Percentiles rank a stretch among this genome's conserved stretches.
Evolutionary conservation across 2,888 invertebrate genomes (phyloP).

Genomic region (Diarsia brunnea): DNA sequence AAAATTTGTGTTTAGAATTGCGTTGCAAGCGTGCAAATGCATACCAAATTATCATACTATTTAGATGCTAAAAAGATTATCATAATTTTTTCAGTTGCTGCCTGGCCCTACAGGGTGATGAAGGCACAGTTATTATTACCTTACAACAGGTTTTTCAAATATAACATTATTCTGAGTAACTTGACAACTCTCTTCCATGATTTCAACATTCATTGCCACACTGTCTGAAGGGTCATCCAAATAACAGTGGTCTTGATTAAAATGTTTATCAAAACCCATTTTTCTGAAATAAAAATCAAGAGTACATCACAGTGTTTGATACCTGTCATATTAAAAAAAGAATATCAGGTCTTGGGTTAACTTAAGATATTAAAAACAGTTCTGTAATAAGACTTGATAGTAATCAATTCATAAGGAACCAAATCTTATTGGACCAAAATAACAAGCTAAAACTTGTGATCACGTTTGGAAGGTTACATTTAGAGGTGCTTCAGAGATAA

Average conservation of each 20-base stretch:
- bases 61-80: neutral
- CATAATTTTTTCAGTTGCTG: neutral
- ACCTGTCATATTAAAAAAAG: neutral
- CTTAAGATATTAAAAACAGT: neutral
- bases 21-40: neutral
- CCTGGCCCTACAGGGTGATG: neutral
- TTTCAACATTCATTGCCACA: constrained; percentile 69
- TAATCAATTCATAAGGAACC: neutral
- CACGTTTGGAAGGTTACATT: constrained; percentile 40
- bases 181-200: constrained; percentile 64
- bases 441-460: constrained; percentile 19
- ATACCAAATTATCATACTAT: neutral
- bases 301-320: neutral
- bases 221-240: constrained; percentile 60
- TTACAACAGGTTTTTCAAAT: constrained; percentile 61
- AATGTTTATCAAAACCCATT: constrained; percentile 67
- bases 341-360: neutral
- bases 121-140: constrained; percentile 17
- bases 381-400: neutral
- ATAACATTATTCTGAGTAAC: constrained; percentile 52
- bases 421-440: constrained; percentile 2
- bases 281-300: constrained; percentile 10
- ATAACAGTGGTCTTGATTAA: constrained; percentile 62
- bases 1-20: neutral
- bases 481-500: neutral